Percentiles rank a stretch among this genome's conserved stretches.
Evolutionary conservation across 2,888 invertebrate species (phyloP).

Genomic region (Lycia hirtaria): DNA sequence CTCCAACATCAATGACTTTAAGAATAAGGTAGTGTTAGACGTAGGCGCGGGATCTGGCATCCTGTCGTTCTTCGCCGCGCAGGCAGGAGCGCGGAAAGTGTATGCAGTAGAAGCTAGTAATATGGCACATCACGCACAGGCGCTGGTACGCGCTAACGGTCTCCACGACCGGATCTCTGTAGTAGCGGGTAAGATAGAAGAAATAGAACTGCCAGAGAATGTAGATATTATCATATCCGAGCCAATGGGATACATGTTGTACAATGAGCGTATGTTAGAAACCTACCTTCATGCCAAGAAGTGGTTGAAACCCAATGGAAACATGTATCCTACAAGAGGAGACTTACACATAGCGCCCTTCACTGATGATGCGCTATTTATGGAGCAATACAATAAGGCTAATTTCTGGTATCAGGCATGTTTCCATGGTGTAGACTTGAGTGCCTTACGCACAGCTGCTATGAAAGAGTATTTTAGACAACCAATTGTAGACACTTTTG

Average conservation of each 20-base stretch:
- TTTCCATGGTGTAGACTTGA: constrained; percentile 98
- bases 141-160: constrained; percentile 95
- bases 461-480: constrained; percentile 99
- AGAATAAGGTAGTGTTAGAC: constrained; percentile 96
- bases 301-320: constrained; percentile 96
- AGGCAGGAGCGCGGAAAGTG: constrained; percentile 98
- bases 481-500: constrained; percentile 99
- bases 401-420: constrained; percentile 99
- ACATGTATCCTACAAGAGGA: constrained; percentile 99
- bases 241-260: constrained; percentile 99
- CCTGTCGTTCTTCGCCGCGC: constrained; percentile 98
- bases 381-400: constrained; percentile 99
- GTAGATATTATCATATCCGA: constrained; percentile 99
- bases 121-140: constrained; percentile 98
- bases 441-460: constrained; percentile 96
- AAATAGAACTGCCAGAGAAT: constrained; percentile 96
- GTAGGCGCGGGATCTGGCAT: constrained; percentile 99
- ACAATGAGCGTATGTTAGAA: constrained; percentile 99
- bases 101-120: constrained; percentile 99
- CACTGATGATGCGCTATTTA: constrained; percentile 98
- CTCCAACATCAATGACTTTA: constrained; percentile 96
- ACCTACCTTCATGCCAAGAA: constrained; percentile 99
- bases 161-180: constrained; percentile 95
- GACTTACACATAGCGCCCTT: constrained; percentile 99
- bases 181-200: constrained; percentile 99